Conservation (phyloP, 2,113 vertebrate species). For the Mirza zaza region DNA sequence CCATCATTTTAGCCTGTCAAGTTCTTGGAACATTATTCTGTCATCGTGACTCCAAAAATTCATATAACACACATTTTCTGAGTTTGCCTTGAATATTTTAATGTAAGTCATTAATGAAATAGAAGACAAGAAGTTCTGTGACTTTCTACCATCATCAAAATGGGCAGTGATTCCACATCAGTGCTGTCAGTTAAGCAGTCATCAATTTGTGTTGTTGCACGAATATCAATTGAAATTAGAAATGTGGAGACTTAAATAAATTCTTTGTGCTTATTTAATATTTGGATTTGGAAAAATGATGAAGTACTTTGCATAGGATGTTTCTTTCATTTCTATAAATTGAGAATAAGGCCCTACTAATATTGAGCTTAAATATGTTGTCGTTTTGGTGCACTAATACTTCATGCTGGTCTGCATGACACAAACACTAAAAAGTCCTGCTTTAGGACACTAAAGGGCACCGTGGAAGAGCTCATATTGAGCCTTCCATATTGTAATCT, state of each 20-base stretch:
- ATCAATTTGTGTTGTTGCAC: background rate
- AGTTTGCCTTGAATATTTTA: constrained; percentile 39
- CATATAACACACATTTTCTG: constrained; percentile 28
- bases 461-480: background rate
- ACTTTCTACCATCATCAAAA: background rate
- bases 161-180: background rate
- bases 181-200: background rate
- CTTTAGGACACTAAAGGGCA: background rate
- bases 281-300: background rate
- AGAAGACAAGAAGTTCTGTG: background rate
- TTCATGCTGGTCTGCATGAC: background rate
- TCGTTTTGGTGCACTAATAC: background rate
- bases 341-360: background rate
- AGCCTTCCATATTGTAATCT: background rate
- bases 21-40: constrained; percentile 60
- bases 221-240: background rate
- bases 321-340: background rate
- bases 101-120: background rate
- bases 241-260: background rate
- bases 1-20: constrained; percentile 66
- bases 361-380: background rate
- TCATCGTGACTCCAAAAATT: constrained; percentile 7
- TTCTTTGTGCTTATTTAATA: background rate
- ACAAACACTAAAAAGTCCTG: background rate
- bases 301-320: background rate